Conservation (phyloP, 2,113 vertebrate species). For the Callipepla californica region DNA sequence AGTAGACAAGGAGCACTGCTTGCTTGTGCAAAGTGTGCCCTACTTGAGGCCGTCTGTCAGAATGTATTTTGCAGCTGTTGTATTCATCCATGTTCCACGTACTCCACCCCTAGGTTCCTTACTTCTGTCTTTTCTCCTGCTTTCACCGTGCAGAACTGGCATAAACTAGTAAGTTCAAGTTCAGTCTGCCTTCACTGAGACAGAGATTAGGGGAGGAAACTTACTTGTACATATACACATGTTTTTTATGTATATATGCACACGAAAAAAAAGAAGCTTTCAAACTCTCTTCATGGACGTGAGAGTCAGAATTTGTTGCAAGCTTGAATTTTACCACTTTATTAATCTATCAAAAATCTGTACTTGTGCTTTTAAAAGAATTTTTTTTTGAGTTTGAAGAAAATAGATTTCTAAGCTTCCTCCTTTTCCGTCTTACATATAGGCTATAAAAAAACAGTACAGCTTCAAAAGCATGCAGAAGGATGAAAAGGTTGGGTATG, state of each 20-base stretch:
- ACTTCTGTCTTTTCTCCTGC: background rate
- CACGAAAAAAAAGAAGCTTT: background rate
- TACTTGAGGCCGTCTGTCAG: background rate
- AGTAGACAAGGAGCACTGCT: background rate
- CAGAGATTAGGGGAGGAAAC: background rate
- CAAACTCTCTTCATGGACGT: accelerated
- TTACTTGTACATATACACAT: background rate
- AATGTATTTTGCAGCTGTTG: background rate
- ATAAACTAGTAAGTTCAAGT: background rate
- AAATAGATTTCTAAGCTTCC: background rate
- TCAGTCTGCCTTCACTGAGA: background rate
- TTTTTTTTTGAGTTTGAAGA: background rate
- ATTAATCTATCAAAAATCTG: background rate
- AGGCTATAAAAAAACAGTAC: background rate
- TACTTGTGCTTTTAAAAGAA: background rate
- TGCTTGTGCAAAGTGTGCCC: background rate
- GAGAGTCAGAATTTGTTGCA: background rate
- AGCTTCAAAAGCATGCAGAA: background rate
- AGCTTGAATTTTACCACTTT: background rate
- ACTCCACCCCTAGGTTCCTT: background rate
- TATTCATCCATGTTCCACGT: background rate
- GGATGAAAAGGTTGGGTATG: background rate
- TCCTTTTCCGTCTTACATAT: background rate
- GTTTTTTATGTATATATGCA: background rate
- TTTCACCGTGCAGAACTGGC: background rate